Base-by-base conservation (phyloP, 2,888 invertebrate species). In the Cheilosia variabilis region DNA sequence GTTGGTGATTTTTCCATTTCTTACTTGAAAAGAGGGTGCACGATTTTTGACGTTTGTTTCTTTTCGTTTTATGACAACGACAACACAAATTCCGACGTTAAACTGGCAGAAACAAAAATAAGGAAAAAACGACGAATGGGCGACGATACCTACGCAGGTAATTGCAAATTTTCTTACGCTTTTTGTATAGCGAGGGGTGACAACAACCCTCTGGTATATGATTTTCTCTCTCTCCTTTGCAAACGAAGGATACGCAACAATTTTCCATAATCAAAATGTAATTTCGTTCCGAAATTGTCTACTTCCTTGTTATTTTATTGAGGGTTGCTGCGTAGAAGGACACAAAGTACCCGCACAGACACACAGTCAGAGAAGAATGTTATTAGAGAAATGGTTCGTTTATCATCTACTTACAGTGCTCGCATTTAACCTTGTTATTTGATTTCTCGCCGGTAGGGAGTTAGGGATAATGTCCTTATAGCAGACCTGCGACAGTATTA, bases 191-290 rank as follows among this genome's bases (percentile, higher is more conserved):
- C 34, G 24, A 55, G 60, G 77, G 76, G 50, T 75, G 43, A 45
- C 34, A 47, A 19, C 68, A 73, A 63, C 78, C 83, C 83, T 68
- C 66, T 55, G 43, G 17, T n/a, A 57, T 27, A 5, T 19, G 10
- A 13, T 19, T 27, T 22, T 24, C 17, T 10, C 62, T 27, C 43
- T 7, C 7, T n/a, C 19, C 9, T 22, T 52, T 10, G 34, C 34
- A 15, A 22, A 22, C n/a, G 19, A 58, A 75, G 71, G 65, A 55
- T 80, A 84, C 84, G 84, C 84, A 80, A 84, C 84, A 80, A 84
- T 84, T 84, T 84, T 80, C 53, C 71, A 65, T 84, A 84, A 84
- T 84, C 84, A 84, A 84, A 84, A 84, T 75, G 75, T 84, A 84
- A 84, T 84, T 84, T 75, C 84, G 75, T 84, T 80, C 37, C 75